A percentile compares a stretch with the other conserved stretches of the same genome.
These are phyloP conservation scores for Chaetodon trifasciatus DNA, from an alignment of 2,797 vertebrate species.

Conservation along the genomic window DNA sequence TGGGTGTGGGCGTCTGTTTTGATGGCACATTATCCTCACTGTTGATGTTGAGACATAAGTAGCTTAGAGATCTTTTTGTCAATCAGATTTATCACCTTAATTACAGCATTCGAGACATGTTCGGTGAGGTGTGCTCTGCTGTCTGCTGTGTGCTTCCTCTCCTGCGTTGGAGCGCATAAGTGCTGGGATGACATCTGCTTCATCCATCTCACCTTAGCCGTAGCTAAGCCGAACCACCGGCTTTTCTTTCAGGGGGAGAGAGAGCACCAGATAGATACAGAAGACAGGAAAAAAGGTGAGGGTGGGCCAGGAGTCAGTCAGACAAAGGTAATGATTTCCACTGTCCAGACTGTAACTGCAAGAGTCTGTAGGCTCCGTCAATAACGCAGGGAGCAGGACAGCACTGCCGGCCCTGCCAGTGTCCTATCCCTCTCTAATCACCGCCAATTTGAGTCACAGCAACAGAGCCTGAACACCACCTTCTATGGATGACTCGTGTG, in stretches of 20 bases:
- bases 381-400: constrained; percentile 71
- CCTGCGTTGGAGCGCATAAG: constrained; percentile 52
- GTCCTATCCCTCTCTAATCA: constrained; percentile 66
- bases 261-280: constrained; percentile 3
- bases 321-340: constrained; percentile 70
- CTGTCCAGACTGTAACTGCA: constrained; percentile 65
- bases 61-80: constrained; percentile 74
- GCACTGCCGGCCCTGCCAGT: constrained; percentile 37
- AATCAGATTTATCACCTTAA: constrained; percentile 80
- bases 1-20: constrained; percentile 39
- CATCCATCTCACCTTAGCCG: constrained; percentile 49
- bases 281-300: constrained; percentile 6
- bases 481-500: constrained; percentile 28
- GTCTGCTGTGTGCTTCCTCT: constrained; percentile 62
- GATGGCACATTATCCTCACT: constrained; percentile 61
- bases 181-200: constrained; percentile 50
- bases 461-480: constrained; percentile 25
- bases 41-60: constrained; percentile 68
- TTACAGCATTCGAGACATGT: constrained; percentile 69
- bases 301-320: constrained; percentile 27
- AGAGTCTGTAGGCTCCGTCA: constrained; percentile 61
- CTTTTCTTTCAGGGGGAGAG: constrained; percentile 21
- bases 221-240: constrained; percentile 13
- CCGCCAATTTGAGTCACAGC: constrained; percentile 72
- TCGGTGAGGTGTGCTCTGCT: constrained; percentile 41